Conservation (phyloP, 2,797 vertebrate species). For the Chelmon rostratus region DNA sequence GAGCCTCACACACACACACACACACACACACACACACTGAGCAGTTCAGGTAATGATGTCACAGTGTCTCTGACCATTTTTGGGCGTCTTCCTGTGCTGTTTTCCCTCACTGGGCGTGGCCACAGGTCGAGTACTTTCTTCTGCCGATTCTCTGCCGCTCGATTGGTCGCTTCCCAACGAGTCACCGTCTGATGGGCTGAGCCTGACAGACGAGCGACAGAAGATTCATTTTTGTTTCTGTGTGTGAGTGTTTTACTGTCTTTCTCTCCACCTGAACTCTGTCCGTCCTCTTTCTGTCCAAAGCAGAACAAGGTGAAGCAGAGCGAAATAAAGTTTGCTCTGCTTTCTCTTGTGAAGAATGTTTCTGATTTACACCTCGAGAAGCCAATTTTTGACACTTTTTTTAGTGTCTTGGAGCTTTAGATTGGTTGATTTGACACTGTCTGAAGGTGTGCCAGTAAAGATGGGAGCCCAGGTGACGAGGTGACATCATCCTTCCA, state of each 20-base stretch:
- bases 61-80: constrained; percentile 84
- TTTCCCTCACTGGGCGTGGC: constrained; percentile 86
- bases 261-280: neutral
- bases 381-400: no score
- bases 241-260: neutral
- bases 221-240: neutral
- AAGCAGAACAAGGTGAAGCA: no score
- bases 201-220: constrained; percentile 76
- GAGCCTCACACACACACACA: neutral
- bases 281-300: neutral
- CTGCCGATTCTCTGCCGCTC: constrained; percentile 91
- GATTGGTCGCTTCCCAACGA: constrained; percentile 95
- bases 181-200: constrained; percentile 94
- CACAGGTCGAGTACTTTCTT: constrained; percentile 88
- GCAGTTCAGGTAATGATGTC: constrained; percentile 14
- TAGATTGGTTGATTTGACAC: neutral
- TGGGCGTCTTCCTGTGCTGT: constrained; percentile 84
- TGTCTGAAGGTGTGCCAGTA: neutral
- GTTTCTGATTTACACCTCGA: no score
- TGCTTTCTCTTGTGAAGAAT: no score
- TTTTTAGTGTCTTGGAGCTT: no score
- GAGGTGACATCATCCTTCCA: neutral
- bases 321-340: no score
- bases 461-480: neutral
- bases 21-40: neutral